Evolutionary conservation across 1,140 invertebrate species (phyloP), one percentile per base, ranked within the genome.

Genomic region (Sarcophaga bullata): DNA sequence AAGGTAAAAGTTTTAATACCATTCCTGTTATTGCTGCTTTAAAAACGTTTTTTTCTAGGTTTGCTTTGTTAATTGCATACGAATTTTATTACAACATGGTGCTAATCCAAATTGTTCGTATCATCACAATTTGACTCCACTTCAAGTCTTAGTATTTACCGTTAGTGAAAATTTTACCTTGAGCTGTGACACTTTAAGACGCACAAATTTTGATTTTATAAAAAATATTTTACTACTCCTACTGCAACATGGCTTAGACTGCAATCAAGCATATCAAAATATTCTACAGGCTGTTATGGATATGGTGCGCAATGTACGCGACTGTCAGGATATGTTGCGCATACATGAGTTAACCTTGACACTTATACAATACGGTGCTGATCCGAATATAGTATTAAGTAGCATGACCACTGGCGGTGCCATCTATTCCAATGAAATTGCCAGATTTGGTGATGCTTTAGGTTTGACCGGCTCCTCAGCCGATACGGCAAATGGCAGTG

Each of bases 71-170:
- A 95, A 95, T 86, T 95, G 94, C 88, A 94, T 95, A 46, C 91
- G 94, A 47, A 93, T 95, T 73, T 86, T 95, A 68, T 88, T 94
- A 84, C 93, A 94, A 88, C 91, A 94, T 86, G 94, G 94, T 83
- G 94, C 94, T 8, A 95, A 94, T 90, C 93, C 94, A 37, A 95
- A 95, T 87, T 95, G 94, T 88, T 93, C 93, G 73, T 94, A 94
- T 83, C 90, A 94, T 46, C 92, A 92, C 48, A 94, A 95, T 86
- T 87, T 95, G 9, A 95, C 94, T 9, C 94, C 94, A 0, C 89
- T 95, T 13, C 94, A 95, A 85, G 94, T 95, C 25, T 91, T 95
- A 52, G 93, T 95, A 84, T 95, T 95, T 87, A 94, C 93, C 73
- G 94, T 94, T 78, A 93, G 93, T 75, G 94, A 95, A 89, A 95